Evolutionary conservation across 2,113 vertebrate species (phyloP).

Genomic region (Hemiscyllium ocellatum): DNA sequence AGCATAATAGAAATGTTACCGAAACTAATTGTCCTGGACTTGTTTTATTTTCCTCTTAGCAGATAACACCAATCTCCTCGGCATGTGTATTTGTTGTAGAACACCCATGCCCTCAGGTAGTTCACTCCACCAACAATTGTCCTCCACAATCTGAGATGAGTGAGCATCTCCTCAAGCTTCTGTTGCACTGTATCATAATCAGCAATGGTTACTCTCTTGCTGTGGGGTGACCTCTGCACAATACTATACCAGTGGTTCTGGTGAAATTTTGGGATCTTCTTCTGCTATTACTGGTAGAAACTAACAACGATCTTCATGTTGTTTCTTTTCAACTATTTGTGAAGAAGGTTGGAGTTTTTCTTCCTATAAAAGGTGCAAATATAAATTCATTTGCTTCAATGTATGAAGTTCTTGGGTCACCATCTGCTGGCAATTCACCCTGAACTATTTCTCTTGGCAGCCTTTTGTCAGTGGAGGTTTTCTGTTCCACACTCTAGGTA

Average conservation of each 20-base stretch:
- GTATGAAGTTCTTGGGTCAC: too few species aligned
- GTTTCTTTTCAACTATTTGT: neutral
- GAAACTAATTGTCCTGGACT: neutral
- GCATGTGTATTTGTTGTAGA: neutral
- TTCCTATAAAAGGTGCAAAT: neutral
- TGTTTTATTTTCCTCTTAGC: neutral
- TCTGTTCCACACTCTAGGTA: too few species aligned
- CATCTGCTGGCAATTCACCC: too few species aligned
- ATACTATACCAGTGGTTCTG: neutral
- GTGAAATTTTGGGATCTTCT: neutral
- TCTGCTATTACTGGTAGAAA: neutral
- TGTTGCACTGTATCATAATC: neutral
- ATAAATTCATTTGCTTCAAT: neutral
- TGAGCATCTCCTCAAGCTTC: neutral
- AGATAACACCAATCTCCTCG: neutral
- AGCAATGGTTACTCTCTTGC: neutral
- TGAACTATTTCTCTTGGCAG: too few species aligned
- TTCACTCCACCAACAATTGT: neutral
- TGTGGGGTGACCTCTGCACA: neutral
- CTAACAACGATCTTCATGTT: neutral
- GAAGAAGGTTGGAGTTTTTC: neutral
- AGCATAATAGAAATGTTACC: neutral
- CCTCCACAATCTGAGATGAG: neutral
- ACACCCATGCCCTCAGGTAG: neutral
- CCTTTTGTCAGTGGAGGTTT: too few species aligned